These are phyloP conservation scores for Microctenopoma stevenorrisi DNA, from an alignment of 2,797 vertebrate genomes.

Conservation along the genomic window DNA sequence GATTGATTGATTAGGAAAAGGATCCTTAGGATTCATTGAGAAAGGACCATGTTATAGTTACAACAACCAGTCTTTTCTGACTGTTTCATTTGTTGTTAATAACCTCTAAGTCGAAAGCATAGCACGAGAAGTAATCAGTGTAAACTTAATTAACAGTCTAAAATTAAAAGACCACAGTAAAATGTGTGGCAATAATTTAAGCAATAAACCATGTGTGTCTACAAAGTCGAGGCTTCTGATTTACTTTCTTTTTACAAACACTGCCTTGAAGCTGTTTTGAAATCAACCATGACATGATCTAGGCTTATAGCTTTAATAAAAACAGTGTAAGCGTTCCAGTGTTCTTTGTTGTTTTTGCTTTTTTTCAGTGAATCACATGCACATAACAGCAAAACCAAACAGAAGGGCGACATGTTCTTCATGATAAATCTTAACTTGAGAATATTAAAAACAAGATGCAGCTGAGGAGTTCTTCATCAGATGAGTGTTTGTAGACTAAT, in stretches of 20 bases:
- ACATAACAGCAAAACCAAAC: slow-evolving; percentile 44
- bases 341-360: not conserved
- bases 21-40: not conserved
- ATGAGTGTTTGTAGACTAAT: slow-evolving; percentile 57
- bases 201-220: slow-evolving; percentile 23
- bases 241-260: slow-evolving; percentile 30
- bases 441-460: slow-evolving; percentile 60
- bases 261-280: slow-evolving; percentile 53
- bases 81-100: slow-evolving; percentile 12
- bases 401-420: slow-evolving; percentile 40
- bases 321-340: slow-evolving; percentile 24
- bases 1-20: slow-evolving; percentile 2
- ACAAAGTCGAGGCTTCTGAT: slow-evolving; percentile 22
- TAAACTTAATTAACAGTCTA: slow-evolving; percentile 29
- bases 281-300: slow-evolving; percentile 49
- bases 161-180: slow-evolving; percentile 36
- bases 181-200: slow-evolving; percentile 38
- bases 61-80: slow-evolving; percentile 11
- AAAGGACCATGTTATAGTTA: not conserved
- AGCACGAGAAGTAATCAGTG: slow-evolving; percentile 17
- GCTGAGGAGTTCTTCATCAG: slow-evolving; percentile 44
- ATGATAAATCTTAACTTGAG: slow-evolving; percentile 42
- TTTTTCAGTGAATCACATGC: slow-evolving; percentile 36
- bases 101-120: slow-evolving; percentile 10
- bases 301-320: slow-evolving; percentile 52